Evolutionary conservation across 2,888 invertebrate species (phyloP).

Genomic region (Perizoma affinitatum): DNA sequence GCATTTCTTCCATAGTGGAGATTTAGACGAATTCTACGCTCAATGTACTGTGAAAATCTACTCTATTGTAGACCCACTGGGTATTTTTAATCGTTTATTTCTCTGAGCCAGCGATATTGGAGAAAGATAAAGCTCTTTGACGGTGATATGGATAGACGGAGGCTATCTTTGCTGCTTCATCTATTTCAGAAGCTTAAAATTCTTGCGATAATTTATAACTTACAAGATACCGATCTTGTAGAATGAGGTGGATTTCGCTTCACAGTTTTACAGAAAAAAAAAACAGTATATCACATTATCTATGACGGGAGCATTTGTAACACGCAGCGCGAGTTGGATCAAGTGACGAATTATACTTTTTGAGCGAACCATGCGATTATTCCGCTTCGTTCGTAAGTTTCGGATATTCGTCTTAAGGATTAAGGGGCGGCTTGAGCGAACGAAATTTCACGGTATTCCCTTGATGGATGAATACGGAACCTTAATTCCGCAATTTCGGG

Average conservation of each 20-base stretch:
- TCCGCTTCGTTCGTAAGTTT: constrained; percentile 75
- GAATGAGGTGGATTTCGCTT: constrained; percentile 2
- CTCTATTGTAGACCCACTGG: constrained; percentile 45
- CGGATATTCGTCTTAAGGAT: constrained; percentile 81
- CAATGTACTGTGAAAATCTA: constrained; percentile 60
- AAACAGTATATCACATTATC: constrained; percentile 58
- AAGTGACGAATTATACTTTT: constrained; percentile 80
- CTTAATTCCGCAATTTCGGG: constrained; percentile 72
- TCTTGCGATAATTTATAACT: constrained; percentile 2
- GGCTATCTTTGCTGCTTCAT: constrained; percentile 16
- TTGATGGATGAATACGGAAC: constrained; percentile 76
- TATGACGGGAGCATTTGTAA: constrained; percentile 58
- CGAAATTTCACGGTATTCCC: constrained; percentile 76
- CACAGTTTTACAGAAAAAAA: constrained; percentile 39
- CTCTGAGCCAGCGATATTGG: constrained; percentile 36
- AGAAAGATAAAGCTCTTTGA: constrained; percentile 31
- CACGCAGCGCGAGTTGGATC: constrained; percentile 61
- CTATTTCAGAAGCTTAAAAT: constrained; percentile 17
- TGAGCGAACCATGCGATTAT: constrained; percentile 73
- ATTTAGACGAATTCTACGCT: constrained; percentile 54
- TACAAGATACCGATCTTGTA: constrained; percentile 1
- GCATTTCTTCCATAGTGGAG: constrained; percentile 49
- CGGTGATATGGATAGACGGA: constrained; percentile 11
- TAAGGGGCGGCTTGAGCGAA: constrained; percentile 72
- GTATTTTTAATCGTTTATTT: constrained; percentile 49